phyloP scores from a whole-genome alignment of 2,113 vertebrate genomes.

The Saccopteryx bilineata region DNA sequence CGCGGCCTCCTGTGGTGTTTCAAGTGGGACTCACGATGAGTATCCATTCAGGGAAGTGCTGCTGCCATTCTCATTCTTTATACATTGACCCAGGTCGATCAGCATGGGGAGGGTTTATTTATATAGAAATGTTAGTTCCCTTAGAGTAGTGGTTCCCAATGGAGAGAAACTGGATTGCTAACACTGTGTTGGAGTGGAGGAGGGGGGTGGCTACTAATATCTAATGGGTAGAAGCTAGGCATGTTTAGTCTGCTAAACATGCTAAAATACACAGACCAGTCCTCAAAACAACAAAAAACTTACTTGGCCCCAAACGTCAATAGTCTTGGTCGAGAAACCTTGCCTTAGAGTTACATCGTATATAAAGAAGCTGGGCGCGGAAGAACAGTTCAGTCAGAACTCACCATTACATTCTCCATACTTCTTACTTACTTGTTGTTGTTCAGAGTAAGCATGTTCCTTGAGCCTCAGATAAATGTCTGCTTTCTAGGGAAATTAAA shows the following conservation, averaged over 20 bases:
- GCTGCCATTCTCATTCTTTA: not conserved
- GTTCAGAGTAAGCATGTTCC: slow-evolving; percentile 41
- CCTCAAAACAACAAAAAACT: not conserved
- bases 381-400: not conserved
- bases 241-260: not conserved
- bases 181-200: not conserved
- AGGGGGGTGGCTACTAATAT: not conserved
- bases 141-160: not conserved
- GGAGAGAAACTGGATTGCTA: not conserved
- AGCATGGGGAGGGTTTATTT: not conserved
- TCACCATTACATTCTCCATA: not conserved
- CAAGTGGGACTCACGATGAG: not conserved
- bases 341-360: not conserved
- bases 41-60: not conserved
- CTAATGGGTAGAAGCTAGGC: not conserved
- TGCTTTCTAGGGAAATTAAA: slow-evolving; percentile 73
- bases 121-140: not conserved
- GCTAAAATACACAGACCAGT: not conserved
- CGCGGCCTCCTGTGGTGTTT: not conserved
- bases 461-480: slow-evolving; percentile 73
- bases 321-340: not conserved
- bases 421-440: slow-evolving; percentile 44
- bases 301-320: not conserved
- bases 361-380: not conserved
- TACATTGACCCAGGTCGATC: not conserved